Conservation (phyloP, 2,113 vertebrate genomes). For the Campylomormyrus tamandua region DNA sequence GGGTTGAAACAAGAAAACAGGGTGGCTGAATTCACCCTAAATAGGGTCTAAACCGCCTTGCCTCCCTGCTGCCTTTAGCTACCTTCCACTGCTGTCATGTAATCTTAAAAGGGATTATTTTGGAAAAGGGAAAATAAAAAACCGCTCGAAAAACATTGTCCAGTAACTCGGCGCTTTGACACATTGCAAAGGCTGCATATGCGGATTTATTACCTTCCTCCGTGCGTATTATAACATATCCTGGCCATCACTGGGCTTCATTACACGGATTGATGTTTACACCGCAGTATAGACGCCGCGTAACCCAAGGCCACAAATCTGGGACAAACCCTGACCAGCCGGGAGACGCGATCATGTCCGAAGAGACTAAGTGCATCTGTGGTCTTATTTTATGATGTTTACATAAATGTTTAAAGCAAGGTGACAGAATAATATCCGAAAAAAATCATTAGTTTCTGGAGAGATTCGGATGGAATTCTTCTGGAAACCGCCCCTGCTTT, state of each 20-base stretch:
- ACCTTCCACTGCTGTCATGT: not conserved
- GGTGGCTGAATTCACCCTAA: not conserved
- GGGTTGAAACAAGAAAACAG: not conserved
- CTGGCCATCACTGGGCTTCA: slow-evolving; percentile 34
- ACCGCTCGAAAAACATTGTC: not conserved
- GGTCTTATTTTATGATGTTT: slow-evolving; percentile 43
- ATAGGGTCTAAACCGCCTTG: not conserved
- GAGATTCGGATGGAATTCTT: slow-evolving; percentile 53
- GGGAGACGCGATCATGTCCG: slow-evolving; percentile 33
- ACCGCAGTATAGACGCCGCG: slow-evolving; percentile 19
- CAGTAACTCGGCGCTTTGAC: not conserved
- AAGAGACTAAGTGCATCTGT: slow-evolving; percentile 35
- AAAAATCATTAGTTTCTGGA: slow-evolving; percentile 50
- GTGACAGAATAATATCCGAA: slow-evolving; percentile 52
- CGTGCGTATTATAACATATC: not conserved
- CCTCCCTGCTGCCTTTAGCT: not conserved
- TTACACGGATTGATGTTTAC: slow-evolving; percentile 30
- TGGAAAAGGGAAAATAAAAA: not conserved
- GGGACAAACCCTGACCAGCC: slow-evolving; percentile 35
- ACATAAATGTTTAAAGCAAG: slow-evolving; percentile 54
- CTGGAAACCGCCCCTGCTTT: slow-evolving; percentile 37
- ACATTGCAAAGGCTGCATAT: not conserved
- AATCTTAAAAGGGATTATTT: not conserved
- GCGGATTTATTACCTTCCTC: not conserved
- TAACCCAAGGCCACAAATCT: slow-evolving; percentile 34